phyloP scores from a whole-genome alignment of 1,140 invertebrate species.

The Hyposmocoma kahamanoa region DNA sequence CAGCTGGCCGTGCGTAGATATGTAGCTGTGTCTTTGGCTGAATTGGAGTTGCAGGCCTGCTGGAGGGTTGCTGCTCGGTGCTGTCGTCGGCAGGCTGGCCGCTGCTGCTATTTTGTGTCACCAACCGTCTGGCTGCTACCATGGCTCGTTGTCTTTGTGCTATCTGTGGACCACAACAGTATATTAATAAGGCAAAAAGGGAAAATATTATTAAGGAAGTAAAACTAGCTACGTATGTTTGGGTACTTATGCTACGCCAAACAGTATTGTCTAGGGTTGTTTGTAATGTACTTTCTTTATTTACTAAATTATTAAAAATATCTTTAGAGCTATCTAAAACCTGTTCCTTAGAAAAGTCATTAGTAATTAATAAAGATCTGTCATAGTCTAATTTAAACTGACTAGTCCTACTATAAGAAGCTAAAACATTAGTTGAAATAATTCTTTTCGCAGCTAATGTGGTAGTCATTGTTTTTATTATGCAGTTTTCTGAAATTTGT shows the following conservation, averaged over 20 bases:
- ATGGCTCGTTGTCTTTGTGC: neutral
- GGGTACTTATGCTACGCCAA: slow-evolving; percentile 3
- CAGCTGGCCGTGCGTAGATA: too few relatives aligned
- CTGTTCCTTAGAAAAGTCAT: slow-evolving; percentile 2
- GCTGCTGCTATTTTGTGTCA: too few relatives aligned
- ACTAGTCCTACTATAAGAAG: neutral
- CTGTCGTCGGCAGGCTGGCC: too few relatives aligned
- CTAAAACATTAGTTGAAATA: slow-evolving; percentile 3
- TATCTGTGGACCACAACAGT: slow-evolving; percentile 5
- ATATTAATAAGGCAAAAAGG: neutral
- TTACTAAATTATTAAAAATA: slow-evolving; percentile 1
- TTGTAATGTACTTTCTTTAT: neutral
- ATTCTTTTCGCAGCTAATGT: slow-evolving; percentile 8
- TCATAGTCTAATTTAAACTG: neutral
- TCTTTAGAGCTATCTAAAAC: slow-evolving; percentile 4
- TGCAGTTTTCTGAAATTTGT: slow-evolving; percentile 7
- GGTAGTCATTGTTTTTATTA: slow-evolving; percentile 3
- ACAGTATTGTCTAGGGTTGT: slow-evolving; percentile 8
- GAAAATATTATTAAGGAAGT: slow-evolving; percentile 4
- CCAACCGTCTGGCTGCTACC: neutral
- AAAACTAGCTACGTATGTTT: slow-evolving; percentile 5
- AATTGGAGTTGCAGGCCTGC: too few relatives aligned
- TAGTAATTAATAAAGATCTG: neutral
- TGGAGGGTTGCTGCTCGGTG: too few relatives aligned
- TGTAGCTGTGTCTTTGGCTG: too few relatives aligned